Base-by-base conservation (phyloP, 1,140 invertebrate species). In the Conus ventricosus region DNA sequence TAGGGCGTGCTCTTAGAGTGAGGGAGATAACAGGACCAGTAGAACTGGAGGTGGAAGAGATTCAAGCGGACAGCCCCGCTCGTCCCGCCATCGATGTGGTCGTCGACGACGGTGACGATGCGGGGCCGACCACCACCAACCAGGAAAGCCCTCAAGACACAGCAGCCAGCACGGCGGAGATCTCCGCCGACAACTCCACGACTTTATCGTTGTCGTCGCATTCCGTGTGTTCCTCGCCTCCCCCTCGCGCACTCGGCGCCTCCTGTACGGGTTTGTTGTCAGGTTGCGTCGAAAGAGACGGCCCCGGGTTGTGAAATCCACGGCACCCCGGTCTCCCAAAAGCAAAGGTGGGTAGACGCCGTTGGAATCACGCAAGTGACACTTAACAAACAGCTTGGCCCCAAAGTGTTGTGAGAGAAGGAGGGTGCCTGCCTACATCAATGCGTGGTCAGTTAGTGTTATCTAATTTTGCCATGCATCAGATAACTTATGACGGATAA, bases 181-280 rank as follows among this genome's bases (percentile, higher is more conserved):
- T 54, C 54, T 17, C 39, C 71, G 75, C 53, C 71, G n/a, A 75
- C 85, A 87, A 53, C 75, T 53, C 85, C 51, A 86, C 84, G 27
- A 87, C 71, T 25, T 87, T 87, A 54, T 87, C 85, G 85, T 87
- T 75, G 71, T 87, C 85, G 71, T 57, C 67, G 54, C 67, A 87
- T 25, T 87, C 85, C 53, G 85, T 87, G 39, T 27, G 71, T 20
- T 87, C 85, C n/a, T 76, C 85, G 4, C 75, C 85, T 25, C 85
- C 85, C 25, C 60, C 15, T 5, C n/a, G 5, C 71, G 71, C 0
- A 17, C 67, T 11, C 67, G 67, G 54, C 85, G 85, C 8, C 54
- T 87, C 20, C 85, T 87, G 71, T 87, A 87, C 71, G 75, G 85
- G 6, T 87, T 87, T 78, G 71, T 87, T 23, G 85, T 78, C 10